Percentiles rank a stretch among this genome's conserved stretches.
Evolutionary conservation across 2,888 invertebrate genomes (phyloP).

Genomic region (Trachelus stipa): DNA sequence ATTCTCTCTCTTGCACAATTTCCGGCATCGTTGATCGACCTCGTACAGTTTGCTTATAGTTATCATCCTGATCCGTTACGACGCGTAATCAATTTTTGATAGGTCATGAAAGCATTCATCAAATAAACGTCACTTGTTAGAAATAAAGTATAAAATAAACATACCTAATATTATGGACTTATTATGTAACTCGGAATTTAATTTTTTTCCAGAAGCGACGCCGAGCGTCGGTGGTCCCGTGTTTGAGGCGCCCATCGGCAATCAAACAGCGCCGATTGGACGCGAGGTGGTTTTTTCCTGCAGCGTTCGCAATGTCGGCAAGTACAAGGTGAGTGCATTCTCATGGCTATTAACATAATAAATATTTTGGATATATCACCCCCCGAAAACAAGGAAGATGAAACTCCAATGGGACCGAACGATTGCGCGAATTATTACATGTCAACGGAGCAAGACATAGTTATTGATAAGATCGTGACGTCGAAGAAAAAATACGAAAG

Average conservation of each 20-base stretch:
- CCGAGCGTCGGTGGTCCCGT: constrained; percentile 47
- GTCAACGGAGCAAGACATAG: neutral
- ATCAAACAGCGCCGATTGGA: constrained; percentile 63
- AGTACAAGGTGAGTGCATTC: constrained; percentile 52
- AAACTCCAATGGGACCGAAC: neutral
- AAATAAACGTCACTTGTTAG: neutral
- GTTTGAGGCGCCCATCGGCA: constrained; percentile 60
- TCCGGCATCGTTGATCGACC: neutral
- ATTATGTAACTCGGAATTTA: constrained; percentile 6
- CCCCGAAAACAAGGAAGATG: neutral
- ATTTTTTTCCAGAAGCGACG: constrained; percentile 52
- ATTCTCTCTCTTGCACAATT: neutral
- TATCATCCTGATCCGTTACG: neutral
- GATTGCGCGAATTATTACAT: neutral
- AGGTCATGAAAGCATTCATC: neutral
- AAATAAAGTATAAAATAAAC: neutral
- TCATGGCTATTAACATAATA: neutral
- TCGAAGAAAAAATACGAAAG: neutral
- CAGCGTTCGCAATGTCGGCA: constrained; percentile 56
- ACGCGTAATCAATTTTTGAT: neutral
- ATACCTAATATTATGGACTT: neutral
- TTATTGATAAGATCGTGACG: neutral
- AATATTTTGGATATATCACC: neutral
- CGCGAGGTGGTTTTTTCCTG: constrained; percentile 62
- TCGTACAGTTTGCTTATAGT: neutral